Evolutionary conservation across 2,797 vertebrate species (phyloP), one percentile per base, ranked within the genome.

Genomic region (Pipistrellus pygmaeus): DNA sequence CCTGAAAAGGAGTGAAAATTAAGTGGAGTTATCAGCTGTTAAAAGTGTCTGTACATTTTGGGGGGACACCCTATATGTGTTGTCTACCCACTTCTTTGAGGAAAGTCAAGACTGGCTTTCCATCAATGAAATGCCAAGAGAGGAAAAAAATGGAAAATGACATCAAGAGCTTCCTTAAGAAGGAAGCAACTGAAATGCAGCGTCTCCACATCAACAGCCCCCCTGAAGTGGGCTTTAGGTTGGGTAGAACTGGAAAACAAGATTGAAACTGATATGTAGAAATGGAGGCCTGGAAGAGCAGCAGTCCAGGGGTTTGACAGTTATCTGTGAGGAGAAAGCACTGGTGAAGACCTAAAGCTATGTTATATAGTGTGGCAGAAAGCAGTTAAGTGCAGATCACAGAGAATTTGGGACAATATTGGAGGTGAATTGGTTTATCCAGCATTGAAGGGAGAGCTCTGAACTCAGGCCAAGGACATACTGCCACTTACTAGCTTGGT

Each of bases 401-500:
- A 81, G 69, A 76, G 77, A 94, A 62, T 60, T 72, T 44, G 69
- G 57, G 35, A 57, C 8, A 68, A 57, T 68, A 57, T 57, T 5
- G 51, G 35, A 80, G 32, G 66, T 76, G 20, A 88, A 76, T 86
- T 17, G 6, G 30, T 78, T 92, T 20, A 78, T 92, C 20, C 18
- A 32, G n/a, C n/a, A 76, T 27, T 85, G 69, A 41, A 73, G 32
- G 9, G 15, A 80, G 27, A 60, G 66, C 62, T 85, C n/a, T 88
- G 82, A 85, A 83, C 44, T 82, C 77, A 93, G 51, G 76, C 72
- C 12, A 35, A 85, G 77, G 73, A 91, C 46, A 73, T 76, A 53
- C 23, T 81, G 68, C n/a, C 23, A n/a, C 87, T 91, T 93, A 91
- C n/a, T 62, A 90, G 84, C 84, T 91, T 84, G 25, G 57, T 85